These are phyloP conservation scores for Oligia strigilis DNA, from an alignment of 2,888 invertebrate species.

Conservation along the genomic window DNA sequence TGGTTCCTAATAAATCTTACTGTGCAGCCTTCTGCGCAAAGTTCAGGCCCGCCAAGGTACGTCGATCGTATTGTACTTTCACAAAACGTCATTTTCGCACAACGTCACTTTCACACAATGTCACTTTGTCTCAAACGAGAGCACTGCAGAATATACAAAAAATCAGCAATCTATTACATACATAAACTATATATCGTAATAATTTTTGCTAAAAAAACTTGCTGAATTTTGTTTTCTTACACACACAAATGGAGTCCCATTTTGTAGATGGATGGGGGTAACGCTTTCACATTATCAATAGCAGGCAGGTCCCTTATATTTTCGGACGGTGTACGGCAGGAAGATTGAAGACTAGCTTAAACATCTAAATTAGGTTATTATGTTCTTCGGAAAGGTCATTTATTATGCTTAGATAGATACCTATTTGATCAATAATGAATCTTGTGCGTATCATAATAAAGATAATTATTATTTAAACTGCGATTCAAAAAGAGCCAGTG, in stretches of 20 bases:
- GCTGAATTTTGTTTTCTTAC: conserved; percentile 42
- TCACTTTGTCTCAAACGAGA: too few species aligned
- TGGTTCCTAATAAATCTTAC: too few species aligned
- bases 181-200: not conserved
- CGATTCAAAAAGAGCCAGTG: not conserved
- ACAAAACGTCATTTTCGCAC: too few species aligned
- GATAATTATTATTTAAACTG: too few species aligned
- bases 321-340: conserved; percentile 12
- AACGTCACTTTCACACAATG: too few species aligned
- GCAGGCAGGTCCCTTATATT: conserved; percentile 42
- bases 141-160: too few species aligned
- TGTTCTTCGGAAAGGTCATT: not conserved
- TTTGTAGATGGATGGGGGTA: conserved; percentile 49
- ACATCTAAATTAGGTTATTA: conserved; percentile 32
- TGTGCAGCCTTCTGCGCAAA: too few species aligned
- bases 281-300: conserved; percentile 49
- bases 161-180: too few species aligned
- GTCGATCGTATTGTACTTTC: too few species aligned
- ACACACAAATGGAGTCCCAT: conserved; percentile 47
- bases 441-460: too few species aligned
- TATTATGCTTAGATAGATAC: not conserved
- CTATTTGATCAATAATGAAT: not conserved
- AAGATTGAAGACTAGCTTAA: conserved; percentile 47
- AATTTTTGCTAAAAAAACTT: conserved; percentile 26
- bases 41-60: too few species aligned